These are phyloP conservation scores for Lutjanus campechanus DNA, from an alignment of 2,797 vertebrate species.

Conservation along the genomic window DNA sequence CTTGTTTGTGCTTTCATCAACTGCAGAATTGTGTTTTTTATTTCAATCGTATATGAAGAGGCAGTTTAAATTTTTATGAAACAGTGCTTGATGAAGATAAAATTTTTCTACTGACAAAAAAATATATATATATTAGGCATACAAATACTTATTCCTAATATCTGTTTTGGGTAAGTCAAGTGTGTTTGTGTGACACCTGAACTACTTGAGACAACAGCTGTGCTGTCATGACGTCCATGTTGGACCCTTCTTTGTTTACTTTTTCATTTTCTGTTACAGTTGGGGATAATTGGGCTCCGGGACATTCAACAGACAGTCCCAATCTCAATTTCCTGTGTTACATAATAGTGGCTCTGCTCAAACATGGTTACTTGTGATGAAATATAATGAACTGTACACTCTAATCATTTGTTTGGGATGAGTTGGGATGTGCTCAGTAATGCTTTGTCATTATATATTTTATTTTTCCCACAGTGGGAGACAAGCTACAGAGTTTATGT, in stretches of 20 bases:
- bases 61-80: too few relatives aligned
- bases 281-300: constrained; percentile 3
- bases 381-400: not conserved
- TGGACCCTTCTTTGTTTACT: constrained; percentile 4
- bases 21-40: too few relatives aligned
- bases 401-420: constrained; percentile 12
- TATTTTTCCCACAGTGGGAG: constrained; percentile 1
- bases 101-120: too few relatives aligned
- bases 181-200: not conserved
- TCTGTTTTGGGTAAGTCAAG: too few relatives aligned
- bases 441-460: not conserved
- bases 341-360: not conserved
- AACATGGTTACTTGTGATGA: not conserved
- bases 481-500: not conserved
- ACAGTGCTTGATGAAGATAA: too few relatives aligned
- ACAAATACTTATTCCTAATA: not conserved
- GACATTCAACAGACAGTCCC: constrained; percentile 5
- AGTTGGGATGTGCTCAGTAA: not conserved
- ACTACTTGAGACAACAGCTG: not conserved
- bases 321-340: constrained; percentile 34
- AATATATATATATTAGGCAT: too few relatives aligned
- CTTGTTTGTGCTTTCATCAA: too few relatives aligned
- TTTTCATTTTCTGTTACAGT: not conserved
- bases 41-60: too few relatives aligned
- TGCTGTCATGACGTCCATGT: not conserved